Evolutionary conservation across 2,797 vertebrate genomes (phyloP).

Genomic region (Thunnus albacares): DNA sequence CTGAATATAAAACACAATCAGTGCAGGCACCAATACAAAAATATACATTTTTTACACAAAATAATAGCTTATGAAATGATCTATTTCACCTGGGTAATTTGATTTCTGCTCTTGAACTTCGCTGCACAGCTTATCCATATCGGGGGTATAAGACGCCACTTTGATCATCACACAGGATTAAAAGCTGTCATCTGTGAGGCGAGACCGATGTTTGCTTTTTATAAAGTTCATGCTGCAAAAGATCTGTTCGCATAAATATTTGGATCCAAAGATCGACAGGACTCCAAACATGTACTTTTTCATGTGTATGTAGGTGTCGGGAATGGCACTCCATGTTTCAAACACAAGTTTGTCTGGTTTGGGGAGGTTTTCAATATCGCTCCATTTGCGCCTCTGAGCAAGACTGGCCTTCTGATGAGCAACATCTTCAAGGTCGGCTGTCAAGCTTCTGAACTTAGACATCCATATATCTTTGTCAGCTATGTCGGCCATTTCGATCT

Average conservation of each 20-base stretch:
- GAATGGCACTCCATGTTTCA: conserved; percentile 41
- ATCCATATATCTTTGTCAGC: conserved; percentile 18
- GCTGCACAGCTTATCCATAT: too few species aligned
- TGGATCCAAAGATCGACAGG: background rate
- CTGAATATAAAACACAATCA: too few species aligned
- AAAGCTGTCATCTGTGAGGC: too few species aligned
- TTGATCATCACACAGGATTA: too few species aligned
- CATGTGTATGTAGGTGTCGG: conserved; percentile 23
- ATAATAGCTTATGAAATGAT: conserved; percentile 6
- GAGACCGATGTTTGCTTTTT: conserved; percentile 9
- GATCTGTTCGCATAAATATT: background rate
- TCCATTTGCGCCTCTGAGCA: conserved; percentile 26
- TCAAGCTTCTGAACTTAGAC: conserved; percentile 18
- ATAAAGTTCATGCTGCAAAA: conserved; percentile 8
- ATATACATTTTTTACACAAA: conserved; percentile 21
- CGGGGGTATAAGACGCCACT: too few species aligned
- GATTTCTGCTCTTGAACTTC: conserved; percentile 17
- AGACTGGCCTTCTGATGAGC: conserved; percentile 4
- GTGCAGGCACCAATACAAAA: conserved; percentile 1
- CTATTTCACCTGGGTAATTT: conserved; percentile 15
- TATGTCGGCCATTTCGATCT: conserved; percentile 25
- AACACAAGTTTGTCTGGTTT: conserved; percentile 41
- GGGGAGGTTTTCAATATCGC: conserved; percentile 9
- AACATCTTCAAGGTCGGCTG: conserved; percentile 7
- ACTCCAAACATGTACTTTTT: conserved; percentile 13